Conservation (phyloP, 2,113 vertebrate genomes). For the Calidris pugnax region DNA sequence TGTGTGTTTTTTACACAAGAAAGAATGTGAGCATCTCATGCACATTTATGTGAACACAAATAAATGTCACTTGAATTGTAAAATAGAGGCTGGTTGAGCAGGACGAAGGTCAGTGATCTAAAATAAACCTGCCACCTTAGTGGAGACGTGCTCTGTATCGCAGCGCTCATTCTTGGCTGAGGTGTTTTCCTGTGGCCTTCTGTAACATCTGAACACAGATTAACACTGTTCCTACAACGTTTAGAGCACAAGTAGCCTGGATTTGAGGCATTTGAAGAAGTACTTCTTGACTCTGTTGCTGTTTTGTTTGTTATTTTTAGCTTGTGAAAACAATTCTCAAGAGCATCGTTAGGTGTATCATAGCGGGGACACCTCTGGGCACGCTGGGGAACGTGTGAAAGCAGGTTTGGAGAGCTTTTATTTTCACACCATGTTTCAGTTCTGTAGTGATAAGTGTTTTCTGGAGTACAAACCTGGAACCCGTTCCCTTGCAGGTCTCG, state of each 20-base stretch:
- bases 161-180: not conserved
- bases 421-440: constrained; percentile 11
- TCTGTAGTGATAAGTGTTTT: constrained; percentile 43
- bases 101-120: not conserved
- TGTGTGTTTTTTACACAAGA: not conserved
- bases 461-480: constrained; percentile 19
- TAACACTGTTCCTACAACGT: not conserved
- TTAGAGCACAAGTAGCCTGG: constrained; percentile 1
- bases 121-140: not conserved
- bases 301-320: constrained; percentile 21
- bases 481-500: not conserved
- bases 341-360: constrained; percentile 32
- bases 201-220: not conserved
- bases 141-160: not conserved
- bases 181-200: not conserved
- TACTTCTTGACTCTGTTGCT: not conserved
- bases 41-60: not conserved
- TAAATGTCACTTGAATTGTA: not conserved
- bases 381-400: not conserved
- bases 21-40: not conserved
- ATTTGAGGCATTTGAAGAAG: not conserved
- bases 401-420: constrained; percentile 42
- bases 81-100: not conserved
- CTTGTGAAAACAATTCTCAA: constrained; percentile 47
- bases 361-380: constrained; percentile 30